These are phyloP conservation scores for Tychaedon coryphoeus DNA, from an alignment of 2,113 vertebrate species.

Conservation along the genomic window DNA sequence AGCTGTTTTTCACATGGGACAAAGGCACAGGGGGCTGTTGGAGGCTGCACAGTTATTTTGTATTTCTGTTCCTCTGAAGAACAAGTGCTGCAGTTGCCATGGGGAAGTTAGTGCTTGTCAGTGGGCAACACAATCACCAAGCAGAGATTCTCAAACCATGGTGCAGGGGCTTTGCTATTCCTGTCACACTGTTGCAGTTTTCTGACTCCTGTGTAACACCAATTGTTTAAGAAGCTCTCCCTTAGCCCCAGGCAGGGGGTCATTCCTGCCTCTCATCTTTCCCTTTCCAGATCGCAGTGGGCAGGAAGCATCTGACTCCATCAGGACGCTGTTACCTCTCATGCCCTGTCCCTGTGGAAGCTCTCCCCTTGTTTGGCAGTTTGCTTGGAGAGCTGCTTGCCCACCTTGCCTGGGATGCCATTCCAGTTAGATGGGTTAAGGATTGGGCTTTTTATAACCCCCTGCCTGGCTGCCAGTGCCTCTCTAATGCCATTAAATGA, in stretches of 20 bases:
- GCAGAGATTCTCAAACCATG: background rate
- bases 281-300: background rate
- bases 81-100: conserved; percentile 19
- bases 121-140: background rate
- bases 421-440: background rate
- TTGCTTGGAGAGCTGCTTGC: background rate
- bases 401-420: background rate
- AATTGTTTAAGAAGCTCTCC: background rate
- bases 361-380: background rate
- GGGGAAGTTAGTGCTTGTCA: conserved; percentile 9
- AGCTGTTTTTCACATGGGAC: background rate
- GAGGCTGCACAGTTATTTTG: background rate
- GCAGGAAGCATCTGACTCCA: background rate
- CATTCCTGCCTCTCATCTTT: background rate
- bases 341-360: background rate
- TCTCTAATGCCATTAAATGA: conserved; percentile 25
- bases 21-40: background rate
- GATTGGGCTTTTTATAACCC: conserved; percentile 29
- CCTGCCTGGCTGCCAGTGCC: background rate
- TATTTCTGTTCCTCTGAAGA: background rate
- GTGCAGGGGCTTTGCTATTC: background rate
- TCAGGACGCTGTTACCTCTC: background rate
- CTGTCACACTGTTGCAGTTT: background rate
- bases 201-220: background rate
- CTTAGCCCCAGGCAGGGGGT: background rate